These are phyloP conservation scores for Lemur catta DNA, from an alignment of 2,797 vertebrate species.

Conservation along the genomic window DNA sequence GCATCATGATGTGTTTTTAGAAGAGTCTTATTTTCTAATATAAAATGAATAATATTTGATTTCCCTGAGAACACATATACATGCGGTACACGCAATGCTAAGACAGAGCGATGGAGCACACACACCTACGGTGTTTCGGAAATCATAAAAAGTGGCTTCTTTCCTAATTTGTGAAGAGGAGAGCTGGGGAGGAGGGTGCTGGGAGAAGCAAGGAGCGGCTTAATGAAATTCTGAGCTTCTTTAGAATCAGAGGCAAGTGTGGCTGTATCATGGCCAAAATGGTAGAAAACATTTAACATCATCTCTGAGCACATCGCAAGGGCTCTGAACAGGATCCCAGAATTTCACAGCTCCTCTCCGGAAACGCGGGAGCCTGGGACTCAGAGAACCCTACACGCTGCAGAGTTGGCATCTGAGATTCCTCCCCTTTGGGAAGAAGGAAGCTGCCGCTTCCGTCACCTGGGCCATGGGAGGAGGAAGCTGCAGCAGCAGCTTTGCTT, in stretches of 20 bases:
- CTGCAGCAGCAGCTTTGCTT: neutral
- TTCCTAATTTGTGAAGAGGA: neutral
- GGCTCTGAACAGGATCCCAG: slow-evolving; percentile 62
- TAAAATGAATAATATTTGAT: slow-evolving; percentile 53
- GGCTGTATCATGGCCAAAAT: slow-evolving; percentile 48
- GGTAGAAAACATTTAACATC: slow-evolving; percentile 66
- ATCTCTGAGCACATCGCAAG: slow-evolving; percentile 40
- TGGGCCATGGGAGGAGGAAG: neutral
- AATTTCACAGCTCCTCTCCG: slow-evolving; percentile 37
- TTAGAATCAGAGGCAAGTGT: slow-evolving; percentile 37
- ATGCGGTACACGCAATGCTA: slow-evolving; percentile 28
- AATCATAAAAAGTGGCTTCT: slow-evolving; percentile 29
- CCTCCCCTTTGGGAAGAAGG: neutral
- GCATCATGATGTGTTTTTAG: slow-evolving; percentile 26
- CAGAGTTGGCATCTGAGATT: neutral
- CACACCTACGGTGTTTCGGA: neutral
- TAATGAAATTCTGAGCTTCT: slow-evolving; percentile 42
- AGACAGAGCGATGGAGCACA: slow-evolving; percentile 42
- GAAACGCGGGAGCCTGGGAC: slow-evolving; percentile 10
- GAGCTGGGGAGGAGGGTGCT: neutral
- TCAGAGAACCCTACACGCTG: neutral
- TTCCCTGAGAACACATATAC: slow-evolving; percentile 48
- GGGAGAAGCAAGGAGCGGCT: neutral
- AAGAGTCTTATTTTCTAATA: slow-evolving; percentile 50
- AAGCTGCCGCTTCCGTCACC: neutral